Evolutionary conservation across 1,140 invertebrate genomes (phyloP).

Genomic region (Drosophila biarmipes): DNA sequence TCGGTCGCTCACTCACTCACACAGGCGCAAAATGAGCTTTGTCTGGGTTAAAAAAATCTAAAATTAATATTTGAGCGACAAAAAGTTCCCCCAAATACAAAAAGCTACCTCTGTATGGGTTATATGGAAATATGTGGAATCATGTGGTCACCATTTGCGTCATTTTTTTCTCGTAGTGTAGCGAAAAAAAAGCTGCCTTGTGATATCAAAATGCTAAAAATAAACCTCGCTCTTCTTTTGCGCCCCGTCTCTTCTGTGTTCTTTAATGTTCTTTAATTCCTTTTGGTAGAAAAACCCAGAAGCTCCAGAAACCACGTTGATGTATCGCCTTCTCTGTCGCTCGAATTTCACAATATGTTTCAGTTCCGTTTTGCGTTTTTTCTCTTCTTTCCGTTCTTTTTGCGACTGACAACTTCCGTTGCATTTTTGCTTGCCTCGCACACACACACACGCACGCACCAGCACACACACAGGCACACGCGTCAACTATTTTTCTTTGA

Average conservation of each 20-base stretch:
- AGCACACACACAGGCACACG: constrained; percentile 22
- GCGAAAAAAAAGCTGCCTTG: constrained; percentile 62
- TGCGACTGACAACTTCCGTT: constrained; percentile 46
- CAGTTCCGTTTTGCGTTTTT: constrained; percentile 47
- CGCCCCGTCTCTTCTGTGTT: constrained; percentile 36
- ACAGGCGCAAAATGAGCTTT: constrained; percentile 29
- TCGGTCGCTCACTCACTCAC: constrained; percentile 36
- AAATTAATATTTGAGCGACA: constrained; percentile 82
- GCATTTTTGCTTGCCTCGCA: constrained; percentile 50
- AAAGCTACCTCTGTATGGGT: constrained; percentile 36
- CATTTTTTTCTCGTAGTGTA: constrained; percentile 68
- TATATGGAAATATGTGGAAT: constrained; percentile 78
- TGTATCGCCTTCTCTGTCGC: constrained; percentile 16
- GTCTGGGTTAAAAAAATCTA: constrained; percentile 67
- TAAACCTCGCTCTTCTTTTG: constrained; percentile 66
- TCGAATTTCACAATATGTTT: constrained; percentile 59
- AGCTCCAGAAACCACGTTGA: constrained; percentile 48
- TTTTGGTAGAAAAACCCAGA: constrained; percentile 50
- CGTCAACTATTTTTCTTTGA: constrained; percentile 20
- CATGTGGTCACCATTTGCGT: constrained; percentile 77
- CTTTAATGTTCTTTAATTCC: constrained; percentile 48
- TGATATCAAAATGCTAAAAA: constrained; percentile 80
- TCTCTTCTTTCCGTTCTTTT: constrained; percentile 10
- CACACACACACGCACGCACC: constrained; percentile 24
- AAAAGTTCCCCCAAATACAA: constrained; percentile 45